Evolutionary conservation across 2,797 vertebrate genomes (phyloP), one percentile per base, ranked within the genome.

Genomic region (Amniataba percoides): DNA sequence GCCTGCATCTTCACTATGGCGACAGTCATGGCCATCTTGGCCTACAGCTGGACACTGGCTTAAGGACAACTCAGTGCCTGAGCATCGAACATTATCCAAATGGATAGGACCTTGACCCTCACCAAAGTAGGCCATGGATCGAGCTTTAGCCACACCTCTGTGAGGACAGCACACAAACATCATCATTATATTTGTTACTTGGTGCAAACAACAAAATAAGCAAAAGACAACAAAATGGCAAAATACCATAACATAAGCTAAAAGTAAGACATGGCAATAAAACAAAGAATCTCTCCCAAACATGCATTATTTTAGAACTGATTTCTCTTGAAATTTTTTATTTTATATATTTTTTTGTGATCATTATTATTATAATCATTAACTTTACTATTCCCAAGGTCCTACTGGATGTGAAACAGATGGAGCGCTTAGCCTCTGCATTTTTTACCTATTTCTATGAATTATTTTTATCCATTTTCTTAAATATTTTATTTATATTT

Each of bases 61-160:
- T 49, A 97, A 74, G 1, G 91, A 85, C 0, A 21, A 68, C 88
- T 97, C 97, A 0, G 57, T 87, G 27, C 97, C 97, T 0, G 84
- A 91, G 87, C 97, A 97, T 45, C 87, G 93, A 18, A 97, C 23
- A 0, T 95, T 95, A 81, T 96, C 94, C 74, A 97, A 86, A 80
- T 96, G 96, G 80, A 97, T 96, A 7, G 95, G 95, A 25, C 96
- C 96, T 0, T 80, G 93, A 21, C 96, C 95, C 89, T 96, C 95
- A 0, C 96, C 95, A 53, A 96, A 96, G 92, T 97, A 97, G 2
- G 96, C 95, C 95, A 96, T 95, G 60, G 94, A 94, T 46, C 95
- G 95, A 23, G 96, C 95, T 92, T 96, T 97, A 57, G 96, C 95
- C 63, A 83, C 84, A 3, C 96, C 97, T 0, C 97, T 97, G 89